phyloP scores from a whole-genome alignment of 2,888 invertebrate species.

The Cantharis flavilabris region DNA sequence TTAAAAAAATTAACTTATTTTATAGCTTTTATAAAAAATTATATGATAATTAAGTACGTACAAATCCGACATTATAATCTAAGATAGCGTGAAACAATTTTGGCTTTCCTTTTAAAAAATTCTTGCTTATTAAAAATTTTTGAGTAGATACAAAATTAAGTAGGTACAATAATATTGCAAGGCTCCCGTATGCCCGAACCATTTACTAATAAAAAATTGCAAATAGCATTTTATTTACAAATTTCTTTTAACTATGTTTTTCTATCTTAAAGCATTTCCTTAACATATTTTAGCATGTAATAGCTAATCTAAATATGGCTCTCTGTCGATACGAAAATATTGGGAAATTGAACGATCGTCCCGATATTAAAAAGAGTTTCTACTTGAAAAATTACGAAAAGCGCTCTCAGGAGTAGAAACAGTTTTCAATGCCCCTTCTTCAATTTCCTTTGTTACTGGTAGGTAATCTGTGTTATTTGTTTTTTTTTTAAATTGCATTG shows the following conservation, averaged over 20 bases:
- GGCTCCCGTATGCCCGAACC: constrained; percentile 48
- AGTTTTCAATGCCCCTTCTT: background rate
- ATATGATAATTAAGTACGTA: constrained; percentile 15
- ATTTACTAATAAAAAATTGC: constrained; percentile 39
- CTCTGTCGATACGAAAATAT: background rate
- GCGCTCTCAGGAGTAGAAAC: background rate
- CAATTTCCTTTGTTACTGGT: background rate
- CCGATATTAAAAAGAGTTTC: background rate
- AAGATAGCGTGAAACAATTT: constrained; percentile 9
- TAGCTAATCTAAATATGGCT: background rate
- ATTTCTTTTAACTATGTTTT: constrained; percentile 10
- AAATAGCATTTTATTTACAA: constrained; percentile 34
- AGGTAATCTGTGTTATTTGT: background rate
- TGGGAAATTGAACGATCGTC: background rate
- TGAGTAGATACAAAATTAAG: constrained; percentile 41
- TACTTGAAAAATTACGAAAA: background rate
- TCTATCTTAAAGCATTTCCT: constrained; percentile 5
- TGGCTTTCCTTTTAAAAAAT: background rate
- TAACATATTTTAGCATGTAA: background rate
- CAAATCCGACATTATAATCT: constrained; percentile 11
- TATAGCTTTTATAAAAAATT: constrained; percentile 3
- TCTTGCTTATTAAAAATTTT: background rate
- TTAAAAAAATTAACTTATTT: constrained; percentile 7
- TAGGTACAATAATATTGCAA: constrained; percentile 42
- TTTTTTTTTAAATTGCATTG: background rate